A percentile compares a stretch with the other conserved stretches of the same genome.
Conservation (phyloP, 2,888 invertebrate species). For the Rosalia funebris region DNA sequence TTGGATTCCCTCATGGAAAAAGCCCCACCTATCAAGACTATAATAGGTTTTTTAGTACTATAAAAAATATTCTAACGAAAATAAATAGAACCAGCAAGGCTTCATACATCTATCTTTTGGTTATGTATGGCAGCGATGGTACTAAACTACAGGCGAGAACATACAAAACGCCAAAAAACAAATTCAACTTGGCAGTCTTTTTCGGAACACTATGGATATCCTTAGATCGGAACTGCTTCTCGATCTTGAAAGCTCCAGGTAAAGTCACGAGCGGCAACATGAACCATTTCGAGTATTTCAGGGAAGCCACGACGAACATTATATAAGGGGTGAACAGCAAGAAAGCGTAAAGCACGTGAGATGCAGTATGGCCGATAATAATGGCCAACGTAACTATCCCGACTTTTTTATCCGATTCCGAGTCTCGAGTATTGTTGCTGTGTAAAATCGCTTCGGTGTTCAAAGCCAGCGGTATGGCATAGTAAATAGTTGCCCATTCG, state of each 20-base stretch:
- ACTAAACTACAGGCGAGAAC: conserved; percentile 83
- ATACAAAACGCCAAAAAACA: conserved; percentile 90
- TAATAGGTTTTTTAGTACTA: conserved; percentile 25
- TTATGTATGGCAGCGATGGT: conserved; percentile 71
- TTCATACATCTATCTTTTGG: conserved; percentile 57
- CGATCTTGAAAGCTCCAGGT: conserved; percentile 88
- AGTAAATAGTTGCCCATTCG: conserved; percentile 91
- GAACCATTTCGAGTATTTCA: conserved; percentile 89
- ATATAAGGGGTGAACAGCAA: conserved; percentile 92
- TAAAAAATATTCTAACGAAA: conserved; percentile 27
- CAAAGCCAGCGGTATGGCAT: conserved; percentile 91
- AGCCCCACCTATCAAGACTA: conserved; percentile 9
- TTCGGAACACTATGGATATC: conserved; percentile 85
- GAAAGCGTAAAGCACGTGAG: conserved; percentile 90
- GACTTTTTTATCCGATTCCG: conserved; percentile 86
- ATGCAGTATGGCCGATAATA: conserved; percentile 88
- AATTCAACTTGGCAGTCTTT: conserved; percentile 89
- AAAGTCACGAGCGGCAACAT: conserved; percentile 88
- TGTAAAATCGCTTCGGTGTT: conserved; percentile 96
- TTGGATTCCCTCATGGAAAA: conserved; percentile 14
- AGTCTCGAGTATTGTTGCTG: conserved; percentile 93
- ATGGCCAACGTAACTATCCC: conserved; percentile 97
- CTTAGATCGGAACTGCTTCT: conserved; percentile 84
- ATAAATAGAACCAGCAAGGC: conserved; percentile 26
- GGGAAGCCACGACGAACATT: conserved; percentile 84